Percentiles rank a stretch among this genome's conserved stretches.
Conservation (phyloP, 2,888 invertebrate species). For the Lasioglossum leucozonium region DNA sequence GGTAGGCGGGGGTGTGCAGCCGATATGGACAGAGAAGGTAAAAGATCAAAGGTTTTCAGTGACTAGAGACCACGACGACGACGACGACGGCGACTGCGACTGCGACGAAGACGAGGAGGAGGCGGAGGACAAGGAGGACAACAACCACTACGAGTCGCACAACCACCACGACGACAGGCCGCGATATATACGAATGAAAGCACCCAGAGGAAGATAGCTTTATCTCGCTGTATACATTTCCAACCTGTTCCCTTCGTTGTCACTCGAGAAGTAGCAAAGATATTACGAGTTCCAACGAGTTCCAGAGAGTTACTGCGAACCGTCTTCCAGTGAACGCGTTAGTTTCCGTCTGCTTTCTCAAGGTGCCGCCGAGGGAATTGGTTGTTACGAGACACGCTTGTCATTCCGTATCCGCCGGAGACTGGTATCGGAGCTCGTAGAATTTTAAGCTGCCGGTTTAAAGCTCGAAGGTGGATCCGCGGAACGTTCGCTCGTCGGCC, state of each 20-base stretch:
- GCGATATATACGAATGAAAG: conserved; percentile 30
- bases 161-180: conserved; percentile 7
- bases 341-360: conserved; percentile 64
- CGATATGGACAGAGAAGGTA: conserved; percentile 44
- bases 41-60: conserved; percentile 68
- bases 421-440: conserved; percentile 37
- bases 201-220: conserved; percentile 34
- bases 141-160: conserved; percentile 2
- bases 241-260: conserved; percentile 63
- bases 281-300: conserved; percentile 76
- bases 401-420: conserved; percentile 52
- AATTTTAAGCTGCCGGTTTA: conserved; percentile 44
- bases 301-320: conserved; percentile 69
- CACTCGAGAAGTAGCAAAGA: conserved; percentile 70
- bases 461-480: conserved; percentile 2
- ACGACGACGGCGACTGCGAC: conserved; percentile 9
- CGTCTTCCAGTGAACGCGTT: conserved; percentile 58
- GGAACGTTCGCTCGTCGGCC: conserved; percentile 8
- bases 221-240: conserved; percentile 53
- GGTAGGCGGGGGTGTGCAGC: conserved; percentile 22
- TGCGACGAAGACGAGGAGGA: conserved; percentile 5
- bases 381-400: conserved; percentile 68
- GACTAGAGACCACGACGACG: conserved; percentile 40
- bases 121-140: neutral
- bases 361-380: conserved; percentile 65